Conservation (phyloP, 1,140 invertebrate species). For the Zaprionus africanus region DNA sequence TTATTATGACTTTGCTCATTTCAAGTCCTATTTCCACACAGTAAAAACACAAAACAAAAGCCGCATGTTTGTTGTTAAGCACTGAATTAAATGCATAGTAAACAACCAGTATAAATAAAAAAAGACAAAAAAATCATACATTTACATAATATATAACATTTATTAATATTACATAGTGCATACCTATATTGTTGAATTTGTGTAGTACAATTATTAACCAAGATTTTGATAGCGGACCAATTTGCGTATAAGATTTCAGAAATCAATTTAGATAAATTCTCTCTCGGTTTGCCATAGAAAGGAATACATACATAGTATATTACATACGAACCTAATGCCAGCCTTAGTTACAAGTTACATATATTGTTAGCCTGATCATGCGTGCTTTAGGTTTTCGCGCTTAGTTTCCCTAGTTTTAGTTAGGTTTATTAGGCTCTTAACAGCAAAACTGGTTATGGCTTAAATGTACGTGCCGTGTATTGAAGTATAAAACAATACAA, state of each 20-base stretch:
- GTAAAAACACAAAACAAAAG: constrained; percentile 20
- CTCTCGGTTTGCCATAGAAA: constrained; percentile 71
- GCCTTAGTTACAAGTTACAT: constrained; percentile 60
- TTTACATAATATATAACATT: constrained; percentile 29
- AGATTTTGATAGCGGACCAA: constrained; percentile 83
- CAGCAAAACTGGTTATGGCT: constrained; percentile 66
- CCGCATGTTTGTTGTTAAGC: constrained; percentile 22
- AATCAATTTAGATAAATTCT: constrained; percentile 77
- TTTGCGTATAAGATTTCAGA: constrained; percentile 83
- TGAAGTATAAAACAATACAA: constrained; percentile 49
- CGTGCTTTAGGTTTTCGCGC: constrained; percentile 61
- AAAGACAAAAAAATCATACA: constrained; percentile 38
- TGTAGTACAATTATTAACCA: constrained; percentile 79
- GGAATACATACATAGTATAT: constrained; percentile 44
- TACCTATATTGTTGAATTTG: constrained; percentile 77
- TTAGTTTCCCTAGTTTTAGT: constrained; percentile 69
- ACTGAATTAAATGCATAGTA: constrained; percentile 12
- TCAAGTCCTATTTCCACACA: constrained; percentile 37
- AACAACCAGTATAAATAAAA: constrained; percentile 18
- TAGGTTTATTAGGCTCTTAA: constrained; percentile 60
- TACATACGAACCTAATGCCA: constrained; percentile 52
- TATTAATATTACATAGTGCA: constrained; percentile 57
- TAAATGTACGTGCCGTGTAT: constrained; percentile 55
- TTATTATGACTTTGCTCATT: constrained; percentile 65
- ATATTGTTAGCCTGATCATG: constrained; percentile 43